Base-by-base conservation (phyloP, 1,140 invertebrate species). In the Mizuhopecten yessoensis region DNA sequence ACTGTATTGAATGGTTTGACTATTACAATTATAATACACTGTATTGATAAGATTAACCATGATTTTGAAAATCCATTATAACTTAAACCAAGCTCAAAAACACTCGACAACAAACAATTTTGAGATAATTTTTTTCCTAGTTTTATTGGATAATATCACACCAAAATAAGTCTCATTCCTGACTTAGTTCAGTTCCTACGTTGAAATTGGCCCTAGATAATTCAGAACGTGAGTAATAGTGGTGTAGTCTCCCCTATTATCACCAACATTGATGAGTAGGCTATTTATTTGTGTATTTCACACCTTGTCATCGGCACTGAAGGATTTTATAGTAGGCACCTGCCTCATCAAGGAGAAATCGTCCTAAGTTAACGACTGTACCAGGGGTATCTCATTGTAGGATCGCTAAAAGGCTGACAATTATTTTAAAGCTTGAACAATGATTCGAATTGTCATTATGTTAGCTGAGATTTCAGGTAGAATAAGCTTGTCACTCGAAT, bases 291-390 rank as follows among this genome's bases (percentile, higher is more conserved):
- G 57, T 75, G 57, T 75, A 29, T 75, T 75, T 75, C 57, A 75
- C 57, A 75, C 57, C 57, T 75, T 5, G 57, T 75, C 57, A 75
- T 75, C 57, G 57, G 57, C 23, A 75, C 57, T 75, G 57, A n/a
- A n/a, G 23, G 57, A 75, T 75, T 75, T 75, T 75, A 75, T 75
- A 29, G 57, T 75, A 75, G 57, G n/a, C 57, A 75, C 57, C 57
- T 75, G 57, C n/a, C 57, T 75, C 57, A 75, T 75, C 57, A 75
- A 75, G 57, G 57, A n/a, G 57, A 75, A 75, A 75, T 9, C 5
- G 23, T 75, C n/a, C 1, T 29, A 29, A 9, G 11, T n/a, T 75
- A 75, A 75, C n/a, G 57, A 75, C 57, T 75, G 57, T 75, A 75
- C n/a, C 57, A 75, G 23, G n/a, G n/a, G n/a, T 75, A 75, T 75